These are phyloP conservation scores for Phrynosoma blainvillii DNA, from an alignment of 2,113 vertebrate genomes.

Conservation along the genomic window DNA sequence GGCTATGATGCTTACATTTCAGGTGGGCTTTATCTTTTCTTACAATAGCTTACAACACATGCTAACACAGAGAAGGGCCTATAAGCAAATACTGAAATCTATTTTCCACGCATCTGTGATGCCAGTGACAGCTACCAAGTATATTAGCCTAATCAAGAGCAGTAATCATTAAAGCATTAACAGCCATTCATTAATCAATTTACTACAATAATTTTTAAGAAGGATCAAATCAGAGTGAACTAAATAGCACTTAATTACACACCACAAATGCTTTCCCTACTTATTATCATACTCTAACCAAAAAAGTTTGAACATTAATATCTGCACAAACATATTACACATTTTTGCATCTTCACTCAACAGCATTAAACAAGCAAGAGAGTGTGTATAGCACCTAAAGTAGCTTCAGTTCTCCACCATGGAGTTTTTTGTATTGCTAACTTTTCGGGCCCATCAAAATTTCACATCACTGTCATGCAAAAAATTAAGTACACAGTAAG, in stretches of 20 bases:
- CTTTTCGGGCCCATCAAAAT: conserved; percentile 78
- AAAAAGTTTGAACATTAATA: not conserved
- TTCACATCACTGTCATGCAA: conserved; percentile 78
- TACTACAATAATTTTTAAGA: conserved; percentile 31
- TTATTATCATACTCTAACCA: not conserved
- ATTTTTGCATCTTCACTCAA: conserved; percentile 58
- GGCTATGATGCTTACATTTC: not conserved
- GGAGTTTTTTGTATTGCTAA: conserved; percentile 44
- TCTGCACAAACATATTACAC: not conserved
- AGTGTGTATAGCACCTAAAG: conserved; percentile 54
- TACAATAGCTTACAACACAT: not conserved
- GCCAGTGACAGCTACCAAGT: not conserved
- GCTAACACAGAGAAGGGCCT: not conserved
- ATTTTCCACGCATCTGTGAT: not conserved
- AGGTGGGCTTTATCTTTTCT: not conserved
- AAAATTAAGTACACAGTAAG: conserved; percentile 85
- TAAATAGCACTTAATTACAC: conserved; percentile 7
- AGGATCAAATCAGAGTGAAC: not conserved
- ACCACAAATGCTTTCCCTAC: conserved; percentile 1
- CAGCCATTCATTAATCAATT: conserved; percentile 10
- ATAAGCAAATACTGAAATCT: not conserved
- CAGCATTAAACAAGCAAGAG: conserved; percentile 55
- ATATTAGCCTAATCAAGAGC: not conserved
- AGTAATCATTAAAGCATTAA: not conserved
- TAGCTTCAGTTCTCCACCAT: conserved; percentile 44